Base-by-base conservation (phyloP, 35 echinoderm and acorn worm genomes). In the Nesometra sesokonis region DNA sequence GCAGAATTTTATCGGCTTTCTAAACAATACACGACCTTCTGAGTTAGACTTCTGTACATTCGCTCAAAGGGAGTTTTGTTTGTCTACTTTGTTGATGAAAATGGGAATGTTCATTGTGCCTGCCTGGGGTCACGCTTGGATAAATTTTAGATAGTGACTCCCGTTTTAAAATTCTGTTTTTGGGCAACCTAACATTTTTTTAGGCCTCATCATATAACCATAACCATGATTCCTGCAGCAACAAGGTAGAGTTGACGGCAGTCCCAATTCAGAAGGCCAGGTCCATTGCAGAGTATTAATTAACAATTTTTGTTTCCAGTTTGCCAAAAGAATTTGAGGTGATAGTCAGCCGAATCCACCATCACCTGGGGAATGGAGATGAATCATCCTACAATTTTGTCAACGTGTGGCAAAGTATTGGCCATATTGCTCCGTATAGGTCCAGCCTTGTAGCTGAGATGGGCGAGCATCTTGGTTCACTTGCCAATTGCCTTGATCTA, bases 241-340 rank as follows among this genome's bases (percentile, higher is more conserved):
- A n/a, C n/a, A n/a, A 43, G 38, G 5, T 7, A 13, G 2, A 27
- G 52, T 67, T 67, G 52, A 67, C 21, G 0, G 23, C 23, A 67
- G 52, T 19, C 23, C 2, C 23, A 27, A 67, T 67, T 67, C 52
- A 17, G 52, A 67, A 67, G 52, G 52, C 52, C 52, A 67, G 52
- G 52, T 67, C 52, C 52, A 67, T 5, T 67, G 52, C 52, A 67
- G n/a, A n/a, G n/a, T n/a, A 7, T 43, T 43, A 43, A 7, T 43
- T 23, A 79, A 79, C 29, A 79, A 31, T 13, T 21, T 77, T 27
- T 31, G 33, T 13, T 76, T 15, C 32, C 34, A 99, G 96, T 37
- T 37, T 99, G 30, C 93, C 96, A 37, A 32, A 85, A 43, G 83
- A 89, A 13, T 89, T 99, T 27, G 87, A 92, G 31, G 85, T 86